Evolutionary conservation across 2,113 vertebrate genomes (phyloP), one percentile per base, ranked within the genome.

Genomic region (Phylloscopus trochilus): DNA sequence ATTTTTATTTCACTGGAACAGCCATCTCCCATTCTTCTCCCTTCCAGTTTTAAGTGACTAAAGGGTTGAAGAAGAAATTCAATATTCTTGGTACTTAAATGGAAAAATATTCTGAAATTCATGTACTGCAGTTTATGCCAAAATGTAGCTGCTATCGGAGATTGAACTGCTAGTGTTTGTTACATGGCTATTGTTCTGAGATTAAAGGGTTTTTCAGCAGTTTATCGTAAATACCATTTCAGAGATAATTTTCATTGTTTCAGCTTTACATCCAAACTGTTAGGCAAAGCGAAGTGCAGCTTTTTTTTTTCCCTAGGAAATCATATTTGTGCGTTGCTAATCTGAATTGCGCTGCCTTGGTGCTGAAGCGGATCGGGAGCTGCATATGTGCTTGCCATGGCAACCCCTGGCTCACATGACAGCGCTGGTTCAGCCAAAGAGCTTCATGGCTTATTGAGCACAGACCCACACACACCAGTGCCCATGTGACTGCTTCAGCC

Each of bases 321-420:
- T 88, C 19, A 15, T 88, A 79, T 88, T 88, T 22, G 63, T 84
- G 75, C 51, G 33, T 44, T 72, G 72, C 87, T 92, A 58, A 87
- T 93, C 77, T 91, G 79, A 94, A 75, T 91, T 64, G 80, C 64
- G 35, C 46, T 81, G 39, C 6, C 15, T 82, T 39, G 83, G 59
- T 62, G 90, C 69, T 82, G 95, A n/a, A 74, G 87, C 23, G 20
- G 74, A 75, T 75, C 26, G 70, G 78, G 74, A 83, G 41, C 72
- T 17, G 52, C 83, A 94, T 84, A 27, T 70, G 81, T 85, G 43
- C 78, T 97, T 87, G 39, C 96, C 93, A 97, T 98, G 96, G 97
- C 94, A 97, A 97, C 95, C 94, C 79, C 73, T 26, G 47, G 31
- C 49, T 89, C 95, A 96, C 93, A 81, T 93, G 97, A 43, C 75